These are phyloP conservation scores for Haliclona indistincta DNA, from an alignment of 37 sponge, comb jelly and placozoan species.

Conservation along the genomic window DNA sequence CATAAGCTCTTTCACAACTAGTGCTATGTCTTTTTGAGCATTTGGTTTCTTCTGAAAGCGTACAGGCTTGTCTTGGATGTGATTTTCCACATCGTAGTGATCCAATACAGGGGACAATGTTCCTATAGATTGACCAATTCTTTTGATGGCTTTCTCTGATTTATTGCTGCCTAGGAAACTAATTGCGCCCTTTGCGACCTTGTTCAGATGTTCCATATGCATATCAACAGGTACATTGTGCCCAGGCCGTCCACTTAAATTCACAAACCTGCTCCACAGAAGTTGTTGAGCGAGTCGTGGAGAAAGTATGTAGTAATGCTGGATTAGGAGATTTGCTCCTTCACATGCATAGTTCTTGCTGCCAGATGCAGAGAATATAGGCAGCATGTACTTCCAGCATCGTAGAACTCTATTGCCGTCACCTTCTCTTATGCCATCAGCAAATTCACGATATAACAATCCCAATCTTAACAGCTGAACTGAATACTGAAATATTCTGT, in stretches of 20 bases:
- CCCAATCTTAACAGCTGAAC: slow-evolving; percentile 6
- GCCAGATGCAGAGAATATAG: not conserved
- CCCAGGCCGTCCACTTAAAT: slow-evolving; percentile 1
- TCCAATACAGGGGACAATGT: not conserved
- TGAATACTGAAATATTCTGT: not conserved
- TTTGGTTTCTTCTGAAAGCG: not conserved
- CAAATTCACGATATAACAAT: slow-evolving; percentile 1
- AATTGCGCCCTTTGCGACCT: not conserved
- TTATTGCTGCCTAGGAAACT: slow-evolving; percentile 11
- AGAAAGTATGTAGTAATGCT: slow-evolving; percentile 4
- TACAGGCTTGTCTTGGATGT: not conserved
- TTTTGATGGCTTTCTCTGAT: not conserved
- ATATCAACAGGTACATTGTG: slow-evolving; percentile 32
- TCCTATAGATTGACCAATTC: slow-evolving; percentile 2
- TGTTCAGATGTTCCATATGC: slow-evolving; percentile 3
- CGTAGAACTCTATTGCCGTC: slow-evolving; percentile 13
- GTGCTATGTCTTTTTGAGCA: not conserved
- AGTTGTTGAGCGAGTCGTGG: slow-evolving; percentile 21
- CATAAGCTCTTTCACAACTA: not conserved
- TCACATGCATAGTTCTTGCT: slow-evolving; percentile 18
- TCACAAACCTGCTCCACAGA: slow-evolving; percentile 28
- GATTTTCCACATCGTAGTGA: slow-evolving; percentile 6
- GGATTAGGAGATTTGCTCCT: slow-evolving; percentile 6
- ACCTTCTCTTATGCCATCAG: slow-evolving; percentile 28
- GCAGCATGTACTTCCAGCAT: slow-evolving; percentile 27